Evolutionary conservation across 64 coral and sea anemone genomes (phyloP).

Genomic region (Montipora cactus): DNA sequence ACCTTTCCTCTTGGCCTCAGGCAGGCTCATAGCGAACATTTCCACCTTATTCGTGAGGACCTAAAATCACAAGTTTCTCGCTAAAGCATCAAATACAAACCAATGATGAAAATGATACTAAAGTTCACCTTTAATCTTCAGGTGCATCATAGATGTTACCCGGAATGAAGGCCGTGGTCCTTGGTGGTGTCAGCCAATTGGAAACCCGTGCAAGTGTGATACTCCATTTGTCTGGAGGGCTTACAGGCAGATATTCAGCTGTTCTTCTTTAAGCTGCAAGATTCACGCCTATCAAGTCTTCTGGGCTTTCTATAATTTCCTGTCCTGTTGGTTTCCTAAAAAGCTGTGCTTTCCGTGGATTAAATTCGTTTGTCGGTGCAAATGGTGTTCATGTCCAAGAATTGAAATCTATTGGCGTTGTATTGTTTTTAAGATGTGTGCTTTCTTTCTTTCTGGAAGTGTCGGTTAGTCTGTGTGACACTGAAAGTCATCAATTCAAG

Average conservation of each 20-base stretch:
- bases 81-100: no score
- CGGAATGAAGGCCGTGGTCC: not conserved
- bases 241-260: not conserved
- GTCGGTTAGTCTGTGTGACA: not conserved
- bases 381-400: constrained; percentile 33
- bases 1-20: no score
- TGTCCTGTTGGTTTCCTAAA: constrained; percentile 56
- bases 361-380: constrained; percentile 38
- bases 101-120: no score
- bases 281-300: constrained; percentile 6
- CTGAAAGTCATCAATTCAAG: no score
- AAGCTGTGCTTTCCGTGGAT: constrained; percentile 63
- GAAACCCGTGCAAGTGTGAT: constrained; percentile 61
- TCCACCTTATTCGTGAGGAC: no score
- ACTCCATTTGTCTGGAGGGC: constrained; percentile 40
- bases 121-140: not conserved
- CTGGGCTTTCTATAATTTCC: not conserved
- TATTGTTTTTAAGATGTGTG: constrained; percentile 43
- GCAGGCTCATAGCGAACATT: no score
- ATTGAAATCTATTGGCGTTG: constrained; percentile 23
- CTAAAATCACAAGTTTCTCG: no score
- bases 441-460: constrained; percentile 9
- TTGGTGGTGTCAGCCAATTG: constrained; percentile 39
- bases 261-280: not conserved
- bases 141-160: constrained; percentile 9